Conservation (phyloP, 2,797 vertebrate species). For the Coregonus suidteri region DNA sequence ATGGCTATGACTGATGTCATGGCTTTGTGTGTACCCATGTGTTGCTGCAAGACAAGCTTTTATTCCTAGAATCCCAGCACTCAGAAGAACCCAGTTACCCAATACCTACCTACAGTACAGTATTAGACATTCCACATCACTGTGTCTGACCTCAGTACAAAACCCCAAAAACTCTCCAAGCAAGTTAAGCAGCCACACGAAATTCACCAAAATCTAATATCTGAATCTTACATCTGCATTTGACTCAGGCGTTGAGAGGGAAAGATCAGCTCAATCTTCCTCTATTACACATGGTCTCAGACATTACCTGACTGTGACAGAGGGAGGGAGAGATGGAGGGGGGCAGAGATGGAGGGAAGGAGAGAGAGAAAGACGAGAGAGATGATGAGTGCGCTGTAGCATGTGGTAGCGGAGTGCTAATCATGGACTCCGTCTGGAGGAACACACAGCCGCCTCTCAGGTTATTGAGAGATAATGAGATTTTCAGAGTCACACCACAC, state of each 20-base stretch:
- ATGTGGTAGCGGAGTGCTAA: constrained; percentile 63
- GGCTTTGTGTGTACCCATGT: neutral
- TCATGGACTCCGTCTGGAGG: constrained; percentile 59
- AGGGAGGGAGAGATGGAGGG: constrained; percentile 34
- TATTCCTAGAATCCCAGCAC: neutral
- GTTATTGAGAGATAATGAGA: constrained; percentile 74
- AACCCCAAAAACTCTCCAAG: constrained; percentile 7
- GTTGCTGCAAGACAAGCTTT: neutral
- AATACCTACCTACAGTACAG: too few relatives aligned
- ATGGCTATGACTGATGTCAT: neutral
- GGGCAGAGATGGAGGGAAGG: constrained; percentile 24
- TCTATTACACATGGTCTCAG: constrained; percentile 53
- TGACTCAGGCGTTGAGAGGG: constrained; percentile 44
- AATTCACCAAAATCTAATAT: constrained; percentile 44
- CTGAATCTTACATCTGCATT: constrained; percentile 53
- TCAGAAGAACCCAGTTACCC: neutral
- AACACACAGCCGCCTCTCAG: constrained; percentile 62
- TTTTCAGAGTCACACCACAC: constrained; percentile 64
- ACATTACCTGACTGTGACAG: constrained; percentile 55
- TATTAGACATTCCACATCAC: neutral
- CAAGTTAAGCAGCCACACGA: constrained; percentile 30
- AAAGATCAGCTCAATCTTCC: constrained; percentile 64
- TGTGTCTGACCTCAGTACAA: constrained; percentile 16
- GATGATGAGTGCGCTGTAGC: constrained; percentile 64
- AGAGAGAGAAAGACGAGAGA: constrained; percentile 21